Evolutionary conservation across 2,113 vertebrate species (phyloP).

Genomic region (Emydura subglobosa): DNA sequence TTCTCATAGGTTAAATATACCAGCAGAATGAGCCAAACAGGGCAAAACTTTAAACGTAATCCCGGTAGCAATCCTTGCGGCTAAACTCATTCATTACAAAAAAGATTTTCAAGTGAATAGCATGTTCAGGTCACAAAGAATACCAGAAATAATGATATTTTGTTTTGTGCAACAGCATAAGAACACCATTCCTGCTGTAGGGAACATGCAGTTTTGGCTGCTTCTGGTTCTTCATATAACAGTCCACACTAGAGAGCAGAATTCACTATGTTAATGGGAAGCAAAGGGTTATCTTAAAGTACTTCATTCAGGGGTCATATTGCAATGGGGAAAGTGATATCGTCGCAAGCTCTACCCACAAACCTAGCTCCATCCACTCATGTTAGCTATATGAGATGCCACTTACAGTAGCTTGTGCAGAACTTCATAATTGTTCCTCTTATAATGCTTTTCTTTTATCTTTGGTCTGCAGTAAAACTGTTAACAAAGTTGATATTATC

Average conservation of each 20-base stretch:
- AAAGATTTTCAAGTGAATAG: background rate
- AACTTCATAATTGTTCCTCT: background rate
- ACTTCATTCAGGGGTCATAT: background rate
- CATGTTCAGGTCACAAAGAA: background rate
- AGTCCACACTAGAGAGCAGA: background rate
- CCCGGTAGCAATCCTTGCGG: background rate
- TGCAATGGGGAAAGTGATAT: background rate
- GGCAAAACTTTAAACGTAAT: rapidly evolving
- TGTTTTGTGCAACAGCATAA: background rate
- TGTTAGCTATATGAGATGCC: background rate
- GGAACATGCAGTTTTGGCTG: background rate
- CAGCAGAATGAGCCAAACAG: background rate
- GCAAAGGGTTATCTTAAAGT: background rate
- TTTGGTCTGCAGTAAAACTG: background rate
- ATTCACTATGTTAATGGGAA: background rate
- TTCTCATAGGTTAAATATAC: background rate
- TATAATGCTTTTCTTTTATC: background rate
- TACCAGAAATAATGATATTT: background rate
- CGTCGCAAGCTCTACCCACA: background rate
- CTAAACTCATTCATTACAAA: background rate
- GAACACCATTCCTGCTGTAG: background rate
- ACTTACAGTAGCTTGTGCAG: background rate
- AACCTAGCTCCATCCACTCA: background rate
- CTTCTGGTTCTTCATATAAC: background rate
- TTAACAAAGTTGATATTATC: background rate